Conservation (phyloP, 2,113 vertebrate species). For the Poeciliopsis prolifica region DNA sequence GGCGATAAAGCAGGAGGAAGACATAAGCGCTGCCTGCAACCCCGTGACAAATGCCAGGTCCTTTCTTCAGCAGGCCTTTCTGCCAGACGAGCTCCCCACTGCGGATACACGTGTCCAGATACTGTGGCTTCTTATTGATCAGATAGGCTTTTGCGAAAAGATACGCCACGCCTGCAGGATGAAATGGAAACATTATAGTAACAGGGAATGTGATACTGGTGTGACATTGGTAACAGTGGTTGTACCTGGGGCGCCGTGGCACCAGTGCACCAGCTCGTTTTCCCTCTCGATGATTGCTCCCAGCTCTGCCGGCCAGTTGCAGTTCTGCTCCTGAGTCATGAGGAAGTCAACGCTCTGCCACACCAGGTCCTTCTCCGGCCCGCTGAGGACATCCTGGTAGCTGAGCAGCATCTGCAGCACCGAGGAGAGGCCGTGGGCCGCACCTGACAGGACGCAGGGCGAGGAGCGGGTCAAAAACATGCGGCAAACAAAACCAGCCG, state of each 20-base stretch:
- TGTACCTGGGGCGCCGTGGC: constrained; percentile 89
- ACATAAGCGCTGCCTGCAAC: constrained; percentile 90
- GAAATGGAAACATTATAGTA: constrained; percentile 13
- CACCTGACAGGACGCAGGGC: constrained; percentile 71
- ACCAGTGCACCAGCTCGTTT: constrained; percentile 92
- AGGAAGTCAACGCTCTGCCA: constrained; percentile 93
- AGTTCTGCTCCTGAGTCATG: constrained; percentile 91
- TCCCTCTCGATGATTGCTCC: constrained; percentile 88
- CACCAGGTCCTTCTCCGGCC: constrained; percentile 86
- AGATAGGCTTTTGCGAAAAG: constrained; percentile 91
- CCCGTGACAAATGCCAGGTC: constrained; percentile 89
- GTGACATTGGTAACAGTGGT: neutral
- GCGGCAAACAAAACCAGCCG: constrained; percentile 14
- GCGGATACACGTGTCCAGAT: constrained; percentile 89
- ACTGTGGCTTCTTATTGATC: constrained; percentile 89
- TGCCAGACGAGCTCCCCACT: constrained; percentile 90
- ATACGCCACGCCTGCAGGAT: constrained; percentile 85
- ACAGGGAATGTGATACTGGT: neutral
- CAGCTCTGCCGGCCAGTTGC: constrained; percentile 91
- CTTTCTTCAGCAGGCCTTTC: constrained; percentile 91
- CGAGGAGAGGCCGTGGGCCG: constrained; percentile 89
- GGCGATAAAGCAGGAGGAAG: constrained; percentile 88
- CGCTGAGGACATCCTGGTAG: constrained; percentile 86
- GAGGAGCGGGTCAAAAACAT: constrained; percentile 13
- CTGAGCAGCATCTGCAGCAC: constrained; percentile 92